Conservation (phyloP, 2,888 invertebrate species). For the Rhodophaea formosa region DNA sequence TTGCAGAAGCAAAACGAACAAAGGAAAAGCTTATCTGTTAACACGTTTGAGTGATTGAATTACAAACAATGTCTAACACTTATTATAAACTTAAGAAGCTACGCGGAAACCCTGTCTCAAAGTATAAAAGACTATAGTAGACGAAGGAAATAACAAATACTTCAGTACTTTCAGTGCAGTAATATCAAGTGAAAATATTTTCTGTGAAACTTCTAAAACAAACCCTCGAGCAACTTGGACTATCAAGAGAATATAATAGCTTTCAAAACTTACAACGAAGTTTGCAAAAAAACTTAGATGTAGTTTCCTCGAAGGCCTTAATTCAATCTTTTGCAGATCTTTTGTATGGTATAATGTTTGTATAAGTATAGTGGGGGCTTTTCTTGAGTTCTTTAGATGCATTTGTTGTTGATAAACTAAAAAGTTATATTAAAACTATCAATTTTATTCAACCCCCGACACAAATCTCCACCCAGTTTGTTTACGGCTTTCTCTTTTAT, state of each 20-base stretch:
- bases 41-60: background rate
- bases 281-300: conserved; percentile 15
- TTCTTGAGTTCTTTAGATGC: background rate
- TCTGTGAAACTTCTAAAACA: conserved; percentile 16
- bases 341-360: conserved; percentile 10
- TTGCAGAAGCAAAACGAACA: too few relatives aligned
- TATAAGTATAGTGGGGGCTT: background rate
- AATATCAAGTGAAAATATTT: conserved; percentile 18
- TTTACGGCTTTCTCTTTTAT: too few relatives aligned
- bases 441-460: too few relatives aligned
- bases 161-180: conserved; percentile 5
- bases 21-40: background rate
- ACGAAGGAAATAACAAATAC: conserved; percentile 13
- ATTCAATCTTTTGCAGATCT: conserved; percentile 15
- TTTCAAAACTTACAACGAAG: conserved; percentile 18
- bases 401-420: background rate
- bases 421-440: too few relatives aligned
- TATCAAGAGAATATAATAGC: conserved; percentile 18
- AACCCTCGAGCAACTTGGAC: conserved; percentile 15
- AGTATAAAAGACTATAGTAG: background rate
- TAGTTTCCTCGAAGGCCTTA: conserved; percentile 15
- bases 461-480: too few relatives aligned
- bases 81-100: background rate
- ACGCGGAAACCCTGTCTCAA: background rate
- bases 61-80: background rate